phyloP scores from a whole-genome alignment of 2,113 vertebrate species.

The Dolichotis patagonum region DNA sequence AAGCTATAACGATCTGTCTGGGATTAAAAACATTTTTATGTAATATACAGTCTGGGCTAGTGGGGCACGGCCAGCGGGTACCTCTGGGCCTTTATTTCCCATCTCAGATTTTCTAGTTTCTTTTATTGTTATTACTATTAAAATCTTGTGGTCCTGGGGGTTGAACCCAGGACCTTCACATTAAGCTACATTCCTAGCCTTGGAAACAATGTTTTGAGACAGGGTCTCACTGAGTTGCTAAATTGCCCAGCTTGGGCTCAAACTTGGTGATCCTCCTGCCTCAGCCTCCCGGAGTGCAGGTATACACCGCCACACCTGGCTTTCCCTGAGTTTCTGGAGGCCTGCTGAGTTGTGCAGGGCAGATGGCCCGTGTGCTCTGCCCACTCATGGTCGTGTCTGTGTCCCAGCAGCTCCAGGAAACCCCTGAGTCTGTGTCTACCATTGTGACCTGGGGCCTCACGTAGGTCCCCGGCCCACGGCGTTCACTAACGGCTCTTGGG shows the following conservation, averaged over 20 bases:
- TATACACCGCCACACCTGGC: neutral
- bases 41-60: neutral
- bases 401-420: neutral
- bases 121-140: neutral
- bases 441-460: neutral
- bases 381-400: neutral
- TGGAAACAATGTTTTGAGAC: neutral
- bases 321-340: neutral
- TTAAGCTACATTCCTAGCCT: neutral
- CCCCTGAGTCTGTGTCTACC: neutral
- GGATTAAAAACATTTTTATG: neutral
- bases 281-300: neutral
- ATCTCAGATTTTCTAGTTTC: neutral
- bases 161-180: neutral
- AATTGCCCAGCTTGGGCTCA: neutral
- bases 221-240: neutral
- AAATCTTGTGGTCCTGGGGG: neutral
- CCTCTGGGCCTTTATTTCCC: neutral
- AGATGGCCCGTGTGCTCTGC: neutral
- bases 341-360: neutral
- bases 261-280: neutral
- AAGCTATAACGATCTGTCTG: neutral
- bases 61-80: rapidly evolving
- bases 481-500: neutral
- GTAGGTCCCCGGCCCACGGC: neutral